phyloP scores from a whole-genome alignment of 2,888 invertebrate species.

The Eupithecia pulchellata region DNA sequence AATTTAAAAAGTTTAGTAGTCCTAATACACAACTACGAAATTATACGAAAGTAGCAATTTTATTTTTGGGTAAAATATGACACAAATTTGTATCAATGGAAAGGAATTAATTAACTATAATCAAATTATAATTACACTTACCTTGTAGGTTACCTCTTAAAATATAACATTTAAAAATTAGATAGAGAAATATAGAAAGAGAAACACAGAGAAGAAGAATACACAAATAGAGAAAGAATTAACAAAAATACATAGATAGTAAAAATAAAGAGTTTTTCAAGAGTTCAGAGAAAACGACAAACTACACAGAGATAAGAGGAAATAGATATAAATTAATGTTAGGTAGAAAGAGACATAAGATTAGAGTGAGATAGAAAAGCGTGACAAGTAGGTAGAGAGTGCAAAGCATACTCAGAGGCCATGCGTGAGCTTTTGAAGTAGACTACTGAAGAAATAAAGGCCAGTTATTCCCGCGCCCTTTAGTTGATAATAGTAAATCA shows the following conservation, averaged over 20 bases:
- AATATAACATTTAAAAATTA: background rate
- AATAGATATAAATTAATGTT: background rate
- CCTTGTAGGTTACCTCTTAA: slow-evolving; percentile 2
- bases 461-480: background rate
- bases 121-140: background rate
- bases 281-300: background rate
- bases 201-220: background rate
- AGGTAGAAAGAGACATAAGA: background rate
- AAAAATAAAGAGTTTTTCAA: background rate
- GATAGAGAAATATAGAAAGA: background rate
- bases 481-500: background rate
- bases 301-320: background rate
- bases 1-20: background rate
- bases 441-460: background rate
- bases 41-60: background rate
- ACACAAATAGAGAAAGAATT: background rate
- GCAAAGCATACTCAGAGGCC: slow-evolving; percentile 24
- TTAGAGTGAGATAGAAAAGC: slow-evolving; percentile 13
- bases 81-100: background rate
- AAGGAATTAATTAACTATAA: background rate
- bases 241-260: background rate
- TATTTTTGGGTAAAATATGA: background rate
- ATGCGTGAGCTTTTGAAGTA: slow-evolving; percentile 14
- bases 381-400: slow-evolving; percentile 28
- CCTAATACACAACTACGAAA: background rate